A percentile compares a stretch with the other conserved stretches of the same genome.
Conservation (phyloP, 2,888 invertebrate species). For the Bombylius major region DNA sequence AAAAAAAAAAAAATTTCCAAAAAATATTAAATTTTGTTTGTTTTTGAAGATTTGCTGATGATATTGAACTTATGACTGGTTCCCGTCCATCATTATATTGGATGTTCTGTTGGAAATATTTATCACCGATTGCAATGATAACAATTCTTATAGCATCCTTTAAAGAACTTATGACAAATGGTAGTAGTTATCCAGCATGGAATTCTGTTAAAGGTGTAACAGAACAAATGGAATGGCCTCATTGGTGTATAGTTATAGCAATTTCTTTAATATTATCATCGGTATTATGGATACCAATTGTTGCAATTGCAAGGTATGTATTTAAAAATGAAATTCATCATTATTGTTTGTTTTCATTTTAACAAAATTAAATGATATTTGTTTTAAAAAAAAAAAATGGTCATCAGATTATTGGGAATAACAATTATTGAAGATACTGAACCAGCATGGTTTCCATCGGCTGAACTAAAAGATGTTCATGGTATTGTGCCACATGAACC, state of each 20-base stretch:
- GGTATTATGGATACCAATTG: constrained; percentile 75
- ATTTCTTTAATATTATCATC: constrained; percentile 62
- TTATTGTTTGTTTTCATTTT: not conserved
- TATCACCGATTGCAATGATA: constrained; percentile 81
- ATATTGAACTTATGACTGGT: constrained; percentile 91
- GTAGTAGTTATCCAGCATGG: constrained; percentile 81
- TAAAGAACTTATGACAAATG: constrained; percentile 63
- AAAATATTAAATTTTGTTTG: not conserved
- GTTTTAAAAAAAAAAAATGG: not conserved
- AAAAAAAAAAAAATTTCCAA: not conserved
- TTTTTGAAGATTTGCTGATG: constrained; percentile 68
- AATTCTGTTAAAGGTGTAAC: constrained; percentile 57
- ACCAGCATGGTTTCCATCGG: constrained; percentile 85
- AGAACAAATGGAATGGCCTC: constrained; percentile 70
- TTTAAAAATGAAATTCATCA: not conserved
- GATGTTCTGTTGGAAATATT: constrained; percentile 90
- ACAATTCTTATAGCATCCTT: constrained; percentile 74
- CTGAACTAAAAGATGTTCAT: constrained; percentile 78
- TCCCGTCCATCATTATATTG: constrained; percentile 77
- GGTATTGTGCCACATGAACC: constrained; percentile 76
- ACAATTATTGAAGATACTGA: constrained; percentile 77
- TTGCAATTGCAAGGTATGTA: constrained; percentile 64
- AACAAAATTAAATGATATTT: not conserved
- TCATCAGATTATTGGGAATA: constrained; percentile 57
- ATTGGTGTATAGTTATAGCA: constrained; percentile 69